A percentile compares a stretch with the other conserved stretches of the same genome.
Conservation (phyloP, 1,140 invertebrate genomes). For the Drosophila asahinai region DNA sequence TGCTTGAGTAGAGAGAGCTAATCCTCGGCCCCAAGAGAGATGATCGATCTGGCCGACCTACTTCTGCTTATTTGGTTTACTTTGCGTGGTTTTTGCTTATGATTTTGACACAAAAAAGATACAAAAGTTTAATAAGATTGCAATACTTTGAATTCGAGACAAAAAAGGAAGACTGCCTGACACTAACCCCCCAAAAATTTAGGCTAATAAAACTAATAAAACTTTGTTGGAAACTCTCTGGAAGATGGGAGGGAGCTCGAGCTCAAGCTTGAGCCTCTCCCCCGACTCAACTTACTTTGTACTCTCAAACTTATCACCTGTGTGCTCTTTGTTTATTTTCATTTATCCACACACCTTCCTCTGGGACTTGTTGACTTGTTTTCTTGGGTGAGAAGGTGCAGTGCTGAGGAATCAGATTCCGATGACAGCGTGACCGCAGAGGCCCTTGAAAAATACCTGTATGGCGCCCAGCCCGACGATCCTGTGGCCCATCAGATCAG, state of each 20-base stretch:
- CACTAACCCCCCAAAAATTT: slow-evolving; percentile 26
- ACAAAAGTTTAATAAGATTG: slow-evolving; percentile 67
- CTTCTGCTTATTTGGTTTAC: slow-evolving; percentile 32
- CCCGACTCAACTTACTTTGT: slow-evolving; percentile 9
- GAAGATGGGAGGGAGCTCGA: not conserved
- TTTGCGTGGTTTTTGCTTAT: slow-evolving; percentile 48
- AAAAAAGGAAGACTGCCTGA: slow-evolving; percentile 11
- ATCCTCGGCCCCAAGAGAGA: slow-evolving; percentile 9
- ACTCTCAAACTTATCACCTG: slow-evolving; percentile 36
- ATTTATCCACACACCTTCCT: slow-evolving; percentile 46
- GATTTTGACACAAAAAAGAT: slow-evolving; percentile 20
- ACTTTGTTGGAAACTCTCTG: not conserved
- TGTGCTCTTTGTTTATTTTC: slow-evolving; percentile 74
- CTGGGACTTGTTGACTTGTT: slow-evolving; percentile 47
- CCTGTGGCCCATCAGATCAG: slow-evolving; percentile 54
- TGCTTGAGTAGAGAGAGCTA: slow-evolving; percentile 22
- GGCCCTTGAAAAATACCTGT: slow-evolving; percentile 35
- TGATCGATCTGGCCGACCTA: slow-evolving; percentile 1
- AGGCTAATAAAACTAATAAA: slow-evolving; percentile 39
- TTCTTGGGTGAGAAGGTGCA: slow-evolving; percentile 45
- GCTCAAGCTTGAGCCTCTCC: not conserved
- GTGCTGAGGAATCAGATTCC: slow-evolving; percentile 68
- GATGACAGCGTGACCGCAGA: slow-evolving; percentile 57
- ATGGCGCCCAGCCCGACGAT: slow-evolving; percentile 37
- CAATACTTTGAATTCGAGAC: slow-evolving; percentile 76